These are phyloP conservation scores for Rhyzopertha dominica DNA, from an alignment of 1,140 invertebrate species.

Conservation along the genomic window DNA sequence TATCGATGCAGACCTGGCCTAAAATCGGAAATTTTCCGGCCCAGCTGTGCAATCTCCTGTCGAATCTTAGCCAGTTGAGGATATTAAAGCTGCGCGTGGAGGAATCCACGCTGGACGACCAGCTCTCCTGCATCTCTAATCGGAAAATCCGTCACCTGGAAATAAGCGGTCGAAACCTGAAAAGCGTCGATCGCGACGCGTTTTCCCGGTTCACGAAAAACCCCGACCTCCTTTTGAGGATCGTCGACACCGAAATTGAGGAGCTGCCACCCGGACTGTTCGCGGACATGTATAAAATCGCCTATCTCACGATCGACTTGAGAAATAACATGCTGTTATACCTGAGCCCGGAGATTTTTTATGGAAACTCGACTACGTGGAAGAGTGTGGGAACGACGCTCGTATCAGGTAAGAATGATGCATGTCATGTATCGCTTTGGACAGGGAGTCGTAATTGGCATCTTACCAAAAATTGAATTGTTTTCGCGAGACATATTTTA, in stretches of 20 bases:
- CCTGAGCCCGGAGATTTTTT: slow-evolving; percentile 74
- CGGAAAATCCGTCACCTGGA: slow-evolving; percentile 73
- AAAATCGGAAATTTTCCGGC: slow-evolving; percentile 56
- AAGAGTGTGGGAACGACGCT: slow-evolving; percentile 76
- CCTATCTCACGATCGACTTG: slow-evolving; percentile 75
- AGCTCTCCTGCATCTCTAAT: slow-evolving; percentile 65
- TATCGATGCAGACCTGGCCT: slow-evolving; percentile 62
- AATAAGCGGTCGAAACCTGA: slow-evolving; percentile 68
- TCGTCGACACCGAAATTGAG: slow-evolving; percentile 67
- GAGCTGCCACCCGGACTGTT: slow-evolving; percentile 74
- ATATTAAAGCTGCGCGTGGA: slow-evolving; percentile 57
- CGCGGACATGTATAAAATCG: slow-evolving; percentile 66
- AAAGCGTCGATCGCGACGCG: slow-evolving; percentile 63
- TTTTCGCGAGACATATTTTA: neutral
- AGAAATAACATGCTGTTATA: slow-evolving; percentile 75
- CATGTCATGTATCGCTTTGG: too few relatives aligned
- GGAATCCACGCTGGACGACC: slow-evolving; percentile 63
- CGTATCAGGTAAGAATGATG: slow-evolving; percentile 64
- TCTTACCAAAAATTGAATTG: too few relatives aligned
- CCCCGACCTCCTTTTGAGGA: slow-evolving; percentile 67
- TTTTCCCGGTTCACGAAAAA: slow-evolving; percentile 59
- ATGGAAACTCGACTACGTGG: slow-evolving; percentile 77
- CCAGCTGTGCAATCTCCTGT: slow-evolving; percentile 56
- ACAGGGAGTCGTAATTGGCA: too few relatives aligned
- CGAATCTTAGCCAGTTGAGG: slow-evolving; percentile 49